These are phyloP conservation scores for Eulithis prunata DNA, from an alignment of 2,888 invertebrate species.

Conservation along the genomic window DNA sequence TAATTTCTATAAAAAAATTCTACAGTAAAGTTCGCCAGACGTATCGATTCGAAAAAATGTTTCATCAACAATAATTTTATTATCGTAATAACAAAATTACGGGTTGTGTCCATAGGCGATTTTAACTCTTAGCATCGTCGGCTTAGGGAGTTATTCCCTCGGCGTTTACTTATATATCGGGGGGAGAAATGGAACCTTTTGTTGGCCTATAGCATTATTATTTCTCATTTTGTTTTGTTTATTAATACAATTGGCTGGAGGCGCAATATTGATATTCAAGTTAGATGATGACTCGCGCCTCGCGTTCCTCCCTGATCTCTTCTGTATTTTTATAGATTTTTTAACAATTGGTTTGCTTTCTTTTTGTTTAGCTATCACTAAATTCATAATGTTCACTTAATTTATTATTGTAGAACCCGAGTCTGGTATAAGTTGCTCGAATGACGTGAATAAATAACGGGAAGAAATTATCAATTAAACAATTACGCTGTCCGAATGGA, in stretches of 20 bases:
- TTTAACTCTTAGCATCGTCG: conserved; percentile 69
- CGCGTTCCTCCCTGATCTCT: conserved; percentile 69
- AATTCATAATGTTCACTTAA: conserved; percentile 39
- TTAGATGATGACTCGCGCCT: conserved; percentile 81
- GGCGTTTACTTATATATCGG: conserved; percentile 68
- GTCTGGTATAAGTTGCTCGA: conserved; percentile 59
- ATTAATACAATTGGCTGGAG: conserved; percentile 84
- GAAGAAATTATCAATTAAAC: conserved; percentile 85
- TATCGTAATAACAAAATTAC: conserved; percentile 84
- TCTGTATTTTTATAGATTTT: conserved; percentile 78
- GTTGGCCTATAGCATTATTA: conserved; percentile 85
- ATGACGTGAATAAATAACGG: conserved; percentile 84
- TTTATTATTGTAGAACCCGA: conserved; percentile 26
- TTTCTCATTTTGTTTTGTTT: conserved; percentile 85
- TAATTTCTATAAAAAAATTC: conserved; percentile 81
- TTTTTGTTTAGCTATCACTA: conserved; percentile 61
- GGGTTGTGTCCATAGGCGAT: conserved; percentile 70
- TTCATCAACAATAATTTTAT: conserved; percentile 85
- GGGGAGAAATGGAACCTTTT: conserved; percentile 85
- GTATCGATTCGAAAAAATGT: conserved; percentile 82
- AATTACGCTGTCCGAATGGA: conserved; percentile 85
- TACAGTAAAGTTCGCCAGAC: conserved; percentile 82
- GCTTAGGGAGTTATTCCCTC: conserved; percentile 69
- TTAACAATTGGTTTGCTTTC: conserved; percentile 62
- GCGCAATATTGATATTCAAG: conserved; percentile 85